These are phyloP conservation scores for Lypha dubia DNA, from an alignment of 2,888 invertebrate species.

Conservation along the genomic window DNA sequence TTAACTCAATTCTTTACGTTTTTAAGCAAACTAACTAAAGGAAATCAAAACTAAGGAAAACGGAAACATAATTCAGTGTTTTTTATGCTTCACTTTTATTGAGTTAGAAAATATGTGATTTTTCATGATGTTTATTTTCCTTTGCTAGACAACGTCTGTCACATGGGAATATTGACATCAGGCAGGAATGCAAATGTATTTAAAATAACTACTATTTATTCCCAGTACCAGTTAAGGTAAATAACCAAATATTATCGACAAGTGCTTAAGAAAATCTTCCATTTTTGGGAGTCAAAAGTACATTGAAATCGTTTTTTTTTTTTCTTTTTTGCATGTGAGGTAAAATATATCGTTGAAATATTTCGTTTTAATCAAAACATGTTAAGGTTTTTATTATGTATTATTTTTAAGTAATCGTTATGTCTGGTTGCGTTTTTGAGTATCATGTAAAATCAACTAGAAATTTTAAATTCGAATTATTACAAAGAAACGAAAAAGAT, in stretches of 20 bases:
- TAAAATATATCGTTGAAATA: neutral
- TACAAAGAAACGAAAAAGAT: neutral
- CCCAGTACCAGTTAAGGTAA: constrained; percentile 19
- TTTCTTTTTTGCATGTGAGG: neutral
- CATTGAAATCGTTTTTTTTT: neutral
- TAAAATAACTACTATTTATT: constrained; percentile 40
- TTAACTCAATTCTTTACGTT: constrained; percentile 33
- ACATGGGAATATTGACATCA: constrained; percentile 23
- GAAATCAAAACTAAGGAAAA: constrained; percentile 59
- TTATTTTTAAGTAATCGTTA: constrained; percentile 53
- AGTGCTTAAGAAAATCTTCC: constrained; percentile 6
- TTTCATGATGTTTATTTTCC: constrained; percentile 1
- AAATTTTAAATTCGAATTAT: neutral
- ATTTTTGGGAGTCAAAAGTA: neutral
- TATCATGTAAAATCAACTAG: constrained; percentile 2
- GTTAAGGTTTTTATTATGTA: constrained; percentile 17
- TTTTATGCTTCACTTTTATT: constrained; percentile 56
- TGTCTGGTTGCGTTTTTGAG: constrained; percentile 67
- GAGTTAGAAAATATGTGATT: constrained; percentile 47
- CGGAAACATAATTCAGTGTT: constrained; percentile 63
- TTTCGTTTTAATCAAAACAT: constrained; percentile 16
- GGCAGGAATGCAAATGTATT: constrained; percentile 26
- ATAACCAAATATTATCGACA: constrained; percentile 1
- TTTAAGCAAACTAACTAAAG: constrained; percentile 25
- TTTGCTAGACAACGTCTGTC: constrained; percentile 42